phyloP scores from a whole-genome alignment of 2,888 invertebrate genomes.

The Tetramorium bicarinatum region DNA sequence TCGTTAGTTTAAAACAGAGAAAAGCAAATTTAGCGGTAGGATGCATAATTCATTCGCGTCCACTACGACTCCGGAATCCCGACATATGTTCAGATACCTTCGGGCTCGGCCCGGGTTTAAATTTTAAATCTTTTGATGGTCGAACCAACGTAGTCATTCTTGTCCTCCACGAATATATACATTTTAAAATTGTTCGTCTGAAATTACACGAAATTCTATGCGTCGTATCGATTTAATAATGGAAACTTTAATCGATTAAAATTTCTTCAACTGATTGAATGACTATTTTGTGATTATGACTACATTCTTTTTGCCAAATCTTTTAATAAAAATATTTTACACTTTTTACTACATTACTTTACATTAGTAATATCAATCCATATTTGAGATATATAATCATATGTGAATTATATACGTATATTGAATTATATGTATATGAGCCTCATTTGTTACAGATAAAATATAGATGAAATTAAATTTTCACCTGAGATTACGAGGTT shows the following conservation, averaged over 20 bases:
- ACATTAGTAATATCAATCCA: not conserved
- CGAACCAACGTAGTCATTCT: slow-evolving; percentile 41
- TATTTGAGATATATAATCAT: not conserved
- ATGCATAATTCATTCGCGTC: slow-evolving; percentile 54
- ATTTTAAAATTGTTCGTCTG: slow-evolving; percentile 52
- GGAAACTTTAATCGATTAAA: slow-evolving; percentile 7
- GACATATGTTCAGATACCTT: slow-evolving; percentile 52
- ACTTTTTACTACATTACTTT: not conserved
- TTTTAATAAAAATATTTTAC: slow-evolving; percentile 8
- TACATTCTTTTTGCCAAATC: not conserved
- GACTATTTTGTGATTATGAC: not conserved
- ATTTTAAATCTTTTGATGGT: slow-evolving; percentile 56
- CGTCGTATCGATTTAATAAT: slow-evolving; percentile 26
- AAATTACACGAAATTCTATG: not conserved
- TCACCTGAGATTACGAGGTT: slow-evolving; percentile 86
- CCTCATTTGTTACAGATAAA: not conserved
- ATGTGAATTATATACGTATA: not conserved
- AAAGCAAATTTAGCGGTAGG: slow-evolving; percentile 49
- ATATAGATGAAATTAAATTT: slow-evolving; percentile 19
- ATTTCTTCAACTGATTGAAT: slow-evolving; percentile 25
- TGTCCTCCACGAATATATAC: slow-evolving; percentile 44
- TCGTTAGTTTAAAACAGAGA: slow-evolving; percentile 47
- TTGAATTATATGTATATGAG: not conserved
- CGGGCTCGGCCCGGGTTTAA: slow-evolving; percentile 42
- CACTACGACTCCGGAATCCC: slow-evolving; percentile 29